phyloP scores from a whole-genome alignment of 2,113 vertebrate genomes.

The Pionites leucogaster region DNA sequence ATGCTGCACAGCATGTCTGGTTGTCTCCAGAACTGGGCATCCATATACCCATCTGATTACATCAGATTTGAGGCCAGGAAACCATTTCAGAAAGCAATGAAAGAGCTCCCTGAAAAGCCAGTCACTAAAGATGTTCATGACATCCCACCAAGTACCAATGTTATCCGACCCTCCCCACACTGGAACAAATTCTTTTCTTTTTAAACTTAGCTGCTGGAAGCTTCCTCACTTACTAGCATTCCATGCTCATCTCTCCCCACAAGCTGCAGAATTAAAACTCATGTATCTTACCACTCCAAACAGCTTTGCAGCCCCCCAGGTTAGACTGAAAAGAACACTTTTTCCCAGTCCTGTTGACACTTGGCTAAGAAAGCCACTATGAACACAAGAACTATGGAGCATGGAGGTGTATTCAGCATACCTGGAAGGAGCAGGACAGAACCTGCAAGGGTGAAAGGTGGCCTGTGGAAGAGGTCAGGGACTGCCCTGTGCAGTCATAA shows the following conservation, averaged over 20 bases:
- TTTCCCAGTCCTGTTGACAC: neutral
- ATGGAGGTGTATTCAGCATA: neutral
- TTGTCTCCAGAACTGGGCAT: neutral
- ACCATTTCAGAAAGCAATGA: neutral
- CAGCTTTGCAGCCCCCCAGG: neutral
- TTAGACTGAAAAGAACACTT: neutral
- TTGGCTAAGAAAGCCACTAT: neutral
- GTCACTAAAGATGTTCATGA: neutral
- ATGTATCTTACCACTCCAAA: neutral
- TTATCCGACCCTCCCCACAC: neutral
- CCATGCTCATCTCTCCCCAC: neutral
- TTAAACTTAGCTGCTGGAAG: neutral
- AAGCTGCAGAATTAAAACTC: neutral
- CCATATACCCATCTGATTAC: neutral
- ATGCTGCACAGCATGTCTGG: accelerated
- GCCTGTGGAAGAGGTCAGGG: neutral
- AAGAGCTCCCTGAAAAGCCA: neutral
- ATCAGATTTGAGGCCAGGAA: neutral
- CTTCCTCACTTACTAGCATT: neutral
- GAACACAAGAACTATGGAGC: neutral
- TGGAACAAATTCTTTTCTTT: neutral
- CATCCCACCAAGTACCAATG: neutral
- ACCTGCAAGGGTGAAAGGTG: neutral
- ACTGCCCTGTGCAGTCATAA: neutral
- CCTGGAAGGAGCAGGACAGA: neutral